phyloP scores from a whole-genome alignment of 2,888 invertebrate species.

The Sinopyrophorus schimmeli region DNA sequence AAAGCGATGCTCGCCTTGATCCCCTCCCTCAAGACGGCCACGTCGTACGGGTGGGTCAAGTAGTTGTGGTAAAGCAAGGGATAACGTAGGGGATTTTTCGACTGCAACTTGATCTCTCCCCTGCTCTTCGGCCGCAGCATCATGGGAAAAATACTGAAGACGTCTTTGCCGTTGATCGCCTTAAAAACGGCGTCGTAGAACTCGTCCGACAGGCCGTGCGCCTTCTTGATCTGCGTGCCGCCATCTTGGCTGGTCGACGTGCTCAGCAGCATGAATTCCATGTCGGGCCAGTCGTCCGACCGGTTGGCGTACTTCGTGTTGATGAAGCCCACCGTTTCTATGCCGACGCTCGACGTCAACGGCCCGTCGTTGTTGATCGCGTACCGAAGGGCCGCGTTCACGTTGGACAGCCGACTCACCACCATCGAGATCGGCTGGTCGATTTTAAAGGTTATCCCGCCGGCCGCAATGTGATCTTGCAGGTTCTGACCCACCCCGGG shows the following conservation, averaged over 20 bases:
- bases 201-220: conserved; percentile 80
- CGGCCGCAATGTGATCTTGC: conserved; percentile 88
- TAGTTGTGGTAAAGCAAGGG: conserved; percentile 92
- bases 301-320: conserved; percentile 86
- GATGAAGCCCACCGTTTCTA: conserved; percentile 87
- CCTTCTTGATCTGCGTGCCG: conserved; percentile 72
- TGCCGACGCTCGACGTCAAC: conserved; percentile 80
- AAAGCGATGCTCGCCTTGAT: conserved; percentile 83
- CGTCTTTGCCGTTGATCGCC: conserved; percentile 73
- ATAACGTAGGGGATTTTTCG: conserved; percentile 71
- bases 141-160: conserved; percentile 85
- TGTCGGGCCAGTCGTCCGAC: conserved; percentile 88
- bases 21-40: conserved; percentile 80
- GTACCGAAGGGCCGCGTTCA: conserved; percentile 81
- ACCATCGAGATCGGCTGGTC: conserved; percentile 81
- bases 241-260: conserved; percentile 82
- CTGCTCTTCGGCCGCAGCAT: conserved; percentile 85
- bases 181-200: conserved; percentile 78
- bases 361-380: conserved; percentile 87
- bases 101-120: conserved; percentile 70
- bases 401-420: conserved; percentile 78
- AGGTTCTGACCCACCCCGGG: conserved; percentile 86
- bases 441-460: conserved; percentile 78
- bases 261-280: conserved; percentile 88
- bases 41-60: conserved; percentile 83